phyloP scores from a whole-genome alignment of 2,888 invertebrate species.

The Lasioglossum oenotherae region DNA sequence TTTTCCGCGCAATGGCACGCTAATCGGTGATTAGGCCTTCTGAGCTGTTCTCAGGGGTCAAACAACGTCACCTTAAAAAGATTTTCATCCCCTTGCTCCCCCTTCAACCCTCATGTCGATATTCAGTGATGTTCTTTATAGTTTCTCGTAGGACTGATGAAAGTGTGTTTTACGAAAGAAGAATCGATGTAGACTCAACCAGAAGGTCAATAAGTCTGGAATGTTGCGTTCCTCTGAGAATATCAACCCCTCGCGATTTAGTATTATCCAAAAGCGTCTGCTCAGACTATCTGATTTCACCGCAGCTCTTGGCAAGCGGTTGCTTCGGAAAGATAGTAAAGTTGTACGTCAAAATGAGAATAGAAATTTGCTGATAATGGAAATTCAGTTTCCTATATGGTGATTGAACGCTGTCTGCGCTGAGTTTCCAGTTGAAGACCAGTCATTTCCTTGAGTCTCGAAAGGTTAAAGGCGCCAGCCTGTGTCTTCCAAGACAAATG shows the following conservation, averaged over 20 bases:
- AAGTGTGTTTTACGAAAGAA: not conserved
- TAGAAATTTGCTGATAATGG: not conserved
- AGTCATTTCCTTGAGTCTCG: too few relatives aligned
- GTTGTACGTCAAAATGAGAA: too few relatives aligned
- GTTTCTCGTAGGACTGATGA: too few relatives aligned
- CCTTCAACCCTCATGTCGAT: too few relatives aligned
- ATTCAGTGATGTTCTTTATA: too few relatives aligned
- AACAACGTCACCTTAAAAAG: not conserved
- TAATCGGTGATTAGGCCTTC: conserved; percentile 23
- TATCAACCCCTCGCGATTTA: not conserved
- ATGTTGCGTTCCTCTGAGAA: not conserved
- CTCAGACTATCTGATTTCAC: too few relatives aligned
- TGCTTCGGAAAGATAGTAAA: too few relatives aligned
- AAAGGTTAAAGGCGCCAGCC: not conserved
- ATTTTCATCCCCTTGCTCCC: not conserved
- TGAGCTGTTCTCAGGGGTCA: not conserved
- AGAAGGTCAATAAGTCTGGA: not conserved
- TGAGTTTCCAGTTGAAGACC: too few relatives aligned
- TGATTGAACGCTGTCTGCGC: not conserved
- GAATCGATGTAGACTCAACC: too few relatives aligned
- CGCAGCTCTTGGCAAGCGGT: too few relatives aligned
- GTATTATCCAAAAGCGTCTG: too few relatives aligned
- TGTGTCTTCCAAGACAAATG: too few relatives aligned
- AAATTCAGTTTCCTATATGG: not conserved
- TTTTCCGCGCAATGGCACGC: conserved; percentile 23